phyloP scores from a whole-genome alignment of 2,113 vertebrate species.

The Martes martes region DNA sequence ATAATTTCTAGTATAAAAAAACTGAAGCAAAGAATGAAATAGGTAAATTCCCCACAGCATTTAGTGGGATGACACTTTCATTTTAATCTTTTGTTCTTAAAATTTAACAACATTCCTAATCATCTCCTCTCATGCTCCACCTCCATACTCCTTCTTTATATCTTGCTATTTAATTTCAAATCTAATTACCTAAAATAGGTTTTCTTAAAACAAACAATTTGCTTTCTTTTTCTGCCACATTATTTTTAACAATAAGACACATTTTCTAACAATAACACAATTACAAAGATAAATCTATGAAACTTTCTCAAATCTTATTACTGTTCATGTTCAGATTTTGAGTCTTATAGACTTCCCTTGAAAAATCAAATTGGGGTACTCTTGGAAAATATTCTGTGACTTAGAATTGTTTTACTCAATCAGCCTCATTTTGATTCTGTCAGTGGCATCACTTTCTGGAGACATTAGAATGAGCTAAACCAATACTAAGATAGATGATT shows the following conservation, averaged over 20 bases:
- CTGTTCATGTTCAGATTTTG: not conserved
- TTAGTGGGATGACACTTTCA: slow-evolving; percentile 21
- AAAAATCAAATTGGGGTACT: slow-evolving; percentile 15
- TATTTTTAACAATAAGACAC: slow-evolving; percentile 30
- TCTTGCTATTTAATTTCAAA: slow-evolving; percentile 42
- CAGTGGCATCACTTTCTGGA: not conserved
- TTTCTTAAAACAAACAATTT: slow-evolving; percentile 53
- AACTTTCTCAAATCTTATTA: slow-evolving; percentile 21
- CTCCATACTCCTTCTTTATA: not conserved
- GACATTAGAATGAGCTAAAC: not conserved
- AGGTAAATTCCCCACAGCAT: not conserved
- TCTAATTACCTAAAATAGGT: slow-evolving; percentile 41
- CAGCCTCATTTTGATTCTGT: not conserved
- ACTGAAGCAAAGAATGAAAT: not conserved
- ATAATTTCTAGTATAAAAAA: slow-evolving; percentile 40
- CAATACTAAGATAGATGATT: not conserved
- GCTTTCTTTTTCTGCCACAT: slow-evolving; percentile 20
- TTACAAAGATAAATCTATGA: slow-evolving; percentile 15
- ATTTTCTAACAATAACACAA: slow-evolving; percentile 31
- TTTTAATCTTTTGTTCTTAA: slow-evolving; percentile 56
- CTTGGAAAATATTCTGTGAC: not conserved
- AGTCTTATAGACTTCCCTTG: not conserved
- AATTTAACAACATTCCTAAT: slow-evolving; percentile 19
- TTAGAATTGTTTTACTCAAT: slow-evolving; percentile 13
- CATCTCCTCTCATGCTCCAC: not conserved